These are phyloP conservation scores for Eulemur rufifrons DNA, from an alignment of 2,113 vertebrate genomes.

Conservation along the genomic window DNA sequence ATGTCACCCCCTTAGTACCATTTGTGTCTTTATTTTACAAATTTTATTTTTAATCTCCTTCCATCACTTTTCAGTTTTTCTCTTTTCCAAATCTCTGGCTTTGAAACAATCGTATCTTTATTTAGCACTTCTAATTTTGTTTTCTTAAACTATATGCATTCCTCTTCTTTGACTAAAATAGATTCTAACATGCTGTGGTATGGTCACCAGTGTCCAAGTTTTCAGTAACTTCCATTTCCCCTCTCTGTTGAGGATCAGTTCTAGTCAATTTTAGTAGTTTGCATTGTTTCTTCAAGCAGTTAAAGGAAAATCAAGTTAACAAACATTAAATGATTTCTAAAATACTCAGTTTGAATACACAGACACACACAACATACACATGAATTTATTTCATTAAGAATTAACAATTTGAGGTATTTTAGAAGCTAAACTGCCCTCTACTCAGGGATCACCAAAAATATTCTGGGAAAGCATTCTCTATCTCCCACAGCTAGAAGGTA, in stretches of 20 bases:
- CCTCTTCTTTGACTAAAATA: background rate
- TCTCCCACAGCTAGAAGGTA: background rate
- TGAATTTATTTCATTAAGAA: background rate
- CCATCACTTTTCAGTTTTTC: background rate
- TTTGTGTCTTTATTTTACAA: background rate
- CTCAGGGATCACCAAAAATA: background rate
- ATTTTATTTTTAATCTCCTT: background rate
- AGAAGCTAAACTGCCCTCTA: rapidly evolving
- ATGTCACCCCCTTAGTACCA: background rate
- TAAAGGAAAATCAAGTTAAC: background rate
- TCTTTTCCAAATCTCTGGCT: background rate
- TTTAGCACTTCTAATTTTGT: background rate
- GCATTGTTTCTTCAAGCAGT: background rate
- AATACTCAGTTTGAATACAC: background rate
- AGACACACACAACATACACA: background rate
- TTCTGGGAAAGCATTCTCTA: background rate
- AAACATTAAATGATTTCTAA: background rate
- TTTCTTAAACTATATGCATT: background rate
- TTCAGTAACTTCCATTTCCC: background rate
- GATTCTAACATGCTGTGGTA: background rate
- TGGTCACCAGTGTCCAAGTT: background rate
- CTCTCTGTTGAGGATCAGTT: background rate
- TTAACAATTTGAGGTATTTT: background rate
- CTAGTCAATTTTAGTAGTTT: background rate
- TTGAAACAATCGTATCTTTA: background rate